Evolutionary conservation across 2,113 vertebrate species (phyloP).

Genomic region (Thermophis baileyi): DNA sequence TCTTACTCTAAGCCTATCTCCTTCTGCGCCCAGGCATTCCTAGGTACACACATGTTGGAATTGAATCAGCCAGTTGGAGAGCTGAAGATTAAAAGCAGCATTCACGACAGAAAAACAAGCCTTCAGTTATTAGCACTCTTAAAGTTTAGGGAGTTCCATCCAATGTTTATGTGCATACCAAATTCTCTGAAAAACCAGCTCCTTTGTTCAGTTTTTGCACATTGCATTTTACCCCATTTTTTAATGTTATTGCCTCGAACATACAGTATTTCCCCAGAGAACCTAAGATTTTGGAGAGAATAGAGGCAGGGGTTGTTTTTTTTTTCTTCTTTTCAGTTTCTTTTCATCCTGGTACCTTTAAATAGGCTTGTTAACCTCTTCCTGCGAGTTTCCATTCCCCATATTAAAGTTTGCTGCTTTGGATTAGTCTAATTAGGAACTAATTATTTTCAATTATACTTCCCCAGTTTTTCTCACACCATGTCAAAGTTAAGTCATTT

Average conservation of each 20-base stretch:
- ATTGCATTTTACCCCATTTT: not conserved
- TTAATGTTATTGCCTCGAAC: not conserved
- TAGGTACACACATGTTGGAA: not conserved
- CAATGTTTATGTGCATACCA: not conserved
- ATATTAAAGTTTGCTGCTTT: not conserved
- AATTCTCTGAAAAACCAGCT: not conserved
- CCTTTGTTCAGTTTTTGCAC: not conserved
- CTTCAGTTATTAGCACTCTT: not conserved
- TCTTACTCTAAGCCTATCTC: not conserved
- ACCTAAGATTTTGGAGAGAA: not conserved
- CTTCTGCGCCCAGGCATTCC: not conserved
- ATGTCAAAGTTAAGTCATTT: not conserved
- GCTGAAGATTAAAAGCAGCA: not conserved
- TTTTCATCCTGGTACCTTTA: not conserved
- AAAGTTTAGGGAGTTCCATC: not conserved
- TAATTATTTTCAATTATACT: not conserved
- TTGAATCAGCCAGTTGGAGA: not conserved
- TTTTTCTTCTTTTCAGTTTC: not conserved
- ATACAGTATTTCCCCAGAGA: not conserved
- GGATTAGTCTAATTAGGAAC: not conserved
- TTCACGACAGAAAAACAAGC: not conserved
- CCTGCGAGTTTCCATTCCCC: not conserved
- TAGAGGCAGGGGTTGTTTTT: not conserved
- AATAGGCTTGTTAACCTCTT: not conserved
- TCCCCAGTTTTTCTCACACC: not conserved